Conservation (phyloP, 1,140 invertebrate species). For the Heliconius congener region DNA sequence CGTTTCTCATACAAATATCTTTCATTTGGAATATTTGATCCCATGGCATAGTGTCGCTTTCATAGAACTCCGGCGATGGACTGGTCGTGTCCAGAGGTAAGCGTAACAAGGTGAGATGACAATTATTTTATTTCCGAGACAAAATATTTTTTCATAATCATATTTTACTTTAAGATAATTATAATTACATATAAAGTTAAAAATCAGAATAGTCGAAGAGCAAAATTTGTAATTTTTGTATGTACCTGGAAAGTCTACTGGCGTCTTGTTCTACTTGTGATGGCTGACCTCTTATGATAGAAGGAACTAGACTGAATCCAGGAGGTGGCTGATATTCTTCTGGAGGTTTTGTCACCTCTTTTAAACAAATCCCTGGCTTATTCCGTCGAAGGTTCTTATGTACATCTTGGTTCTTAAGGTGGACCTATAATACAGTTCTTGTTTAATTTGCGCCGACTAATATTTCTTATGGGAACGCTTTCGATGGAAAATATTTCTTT, state of each 20-base stretch:
- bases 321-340: conserved; percentile 83
- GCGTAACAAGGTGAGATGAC: conserved; percentile 47
- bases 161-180: neutral
- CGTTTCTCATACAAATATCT: conserved; percentile 29
- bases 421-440: conserved; percentile 77
- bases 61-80: conserved; percentile 78
- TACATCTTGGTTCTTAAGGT: conserved; percentile 86
- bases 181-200: too few species aligned
- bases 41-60: conserved; percentile 65
- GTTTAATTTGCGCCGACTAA: neutral
- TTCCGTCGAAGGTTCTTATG: conserved; percentile 86
- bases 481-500: too few species aligned
- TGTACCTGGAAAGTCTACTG: conserved; percentile 49
- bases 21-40: conserved; percentile 48
- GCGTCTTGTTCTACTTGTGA: conserved; percentile 67
- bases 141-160: too few species aligned
- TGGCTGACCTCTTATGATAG: conserved; percentile 74
- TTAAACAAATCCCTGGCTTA: conserved; percentile 82
- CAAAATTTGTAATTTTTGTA: neutral
- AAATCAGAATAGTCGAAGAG: neutral
- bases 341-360: conserved; percentile 81
- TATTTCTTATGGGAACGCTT: too few species aligned
- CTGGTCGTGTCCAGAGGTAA: conserved; percentile 51
- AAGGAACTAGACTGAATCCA: conserved; percentile 83
- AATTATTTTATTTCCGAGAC: neutral